Percentiles rank a stretch among this genome's conserved stretches.
These are phyloP conservation scores for Cephus rjabovi DNA, from an alignment of 2,888 invertebrate genomes.

Conservation along the genomic window DNA sequence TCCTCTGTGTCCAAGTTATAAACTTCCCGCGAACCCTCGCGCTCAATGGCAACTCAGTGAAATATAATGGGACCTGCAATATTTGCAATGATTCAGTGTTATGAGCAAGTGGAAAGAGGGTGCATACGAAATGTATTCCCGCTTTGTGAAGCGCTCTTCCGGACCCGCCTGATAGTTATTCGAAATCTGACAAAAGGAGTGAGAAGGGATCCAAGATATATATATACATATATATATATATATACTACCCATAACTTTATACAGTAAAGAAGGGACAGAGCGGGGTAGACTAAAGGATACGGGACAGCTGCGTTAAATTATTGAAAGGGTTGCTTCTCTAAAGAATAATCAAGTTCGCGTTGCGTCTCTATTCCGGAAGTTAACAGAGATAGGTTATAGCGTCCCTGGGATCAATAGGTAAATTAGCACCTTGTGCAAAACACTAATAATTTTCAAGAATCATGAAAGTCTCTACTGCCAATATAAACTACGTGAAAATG, in stretches of 20 bases:
- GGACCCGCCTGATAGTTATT: not conserved
- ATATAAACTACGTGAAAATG: no score
- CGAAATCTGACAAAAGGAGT: not conserved
- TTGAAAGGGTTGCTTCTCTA: not conserved
- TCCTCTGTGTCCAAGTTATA: no score
- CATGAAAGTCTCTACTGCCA: no score
- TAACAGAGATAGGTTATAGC: no score
- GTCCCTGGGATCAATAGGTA: no score
- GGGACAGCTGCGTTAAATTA: not conserved
- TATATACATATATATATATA: no score
- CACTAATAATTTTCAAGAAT: no score
- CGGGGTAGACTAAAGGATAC: no score
- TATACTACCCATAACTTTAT: no score
- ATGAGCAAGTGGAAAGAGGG: conserved; percentile 26
- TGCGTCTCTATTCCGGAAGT: not conserved
- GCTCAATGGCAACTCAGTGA: not conserved
- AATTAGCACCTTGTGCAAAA: no score
- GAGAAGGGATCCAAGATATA: not conserved
- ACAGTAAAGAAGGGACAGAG: no score
- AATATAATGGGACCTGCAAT: conserved; percentile 20
- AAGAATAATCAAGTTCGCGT: not conserved
- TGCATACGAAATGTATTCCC: conserved; percentile 48
- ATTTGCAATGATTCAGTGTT: conserved; percentile 32
- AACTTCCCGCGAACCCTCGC: no score
- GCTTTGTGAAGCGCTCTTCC: not conserved